phyloP scores from a whole-genome alignment of 2,888 invertebrate genomes.

The Xanthia icteritia region DNA sequence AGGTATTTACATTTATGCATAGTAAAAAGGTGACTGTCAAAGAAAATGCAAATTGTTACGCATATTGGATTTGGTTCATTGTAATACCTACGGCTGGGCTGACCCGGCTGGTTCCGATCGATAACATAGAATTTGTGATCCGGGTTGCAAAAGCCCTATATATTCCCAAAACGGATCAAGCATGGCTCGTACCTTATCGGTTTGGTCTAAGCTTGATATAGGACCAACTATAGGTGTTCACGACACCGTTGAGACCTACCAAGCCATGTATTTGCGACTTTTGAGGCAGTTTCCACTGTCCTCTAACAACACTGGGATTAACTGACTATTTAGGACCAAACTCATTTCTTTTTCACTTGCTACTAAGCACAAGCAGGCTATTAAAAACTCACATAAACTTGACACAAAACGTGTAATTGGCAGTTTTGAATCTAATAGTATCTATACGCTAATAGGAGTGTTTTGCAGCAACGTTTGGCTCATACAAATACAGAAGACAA shows the following conservation, averaged over 20 bases:
- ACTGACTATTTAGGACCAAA: neutral
- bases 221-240: neutral
- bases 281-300: neutral
- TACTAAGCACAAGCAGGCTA: neutral
- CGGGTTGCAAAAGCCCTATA: slow-evolving; percentile 6
- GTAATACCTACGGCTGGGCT: neutral
- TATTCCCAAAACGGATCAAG: slow-evolving; percentile 42
- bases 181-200: slow-evolving; percentile 21
- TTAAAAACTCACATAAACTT: no score
- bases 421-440: no score
- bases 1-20: neutral
- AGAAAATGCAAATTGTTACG: neutral
- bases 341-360: slow-evolving; percentile 1
- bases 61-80: neutral
- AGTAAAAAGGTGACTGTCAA: neutral
- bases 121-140: slow-evolving; percentile 21
- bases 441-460: no score
- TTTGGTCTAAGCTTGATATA: slow-evolving; percentile 37
- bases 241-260: neutral
- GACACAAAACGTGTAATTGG: no score
- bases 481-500: no score
- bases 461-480: no score
- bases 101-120: neutral
- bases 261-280: neutral
- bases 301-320: neutral